phyloP scores from a whole-genome alignment of 2,113 vertebrate genomes.

The Pelecanoides urinatrix region DNA sequence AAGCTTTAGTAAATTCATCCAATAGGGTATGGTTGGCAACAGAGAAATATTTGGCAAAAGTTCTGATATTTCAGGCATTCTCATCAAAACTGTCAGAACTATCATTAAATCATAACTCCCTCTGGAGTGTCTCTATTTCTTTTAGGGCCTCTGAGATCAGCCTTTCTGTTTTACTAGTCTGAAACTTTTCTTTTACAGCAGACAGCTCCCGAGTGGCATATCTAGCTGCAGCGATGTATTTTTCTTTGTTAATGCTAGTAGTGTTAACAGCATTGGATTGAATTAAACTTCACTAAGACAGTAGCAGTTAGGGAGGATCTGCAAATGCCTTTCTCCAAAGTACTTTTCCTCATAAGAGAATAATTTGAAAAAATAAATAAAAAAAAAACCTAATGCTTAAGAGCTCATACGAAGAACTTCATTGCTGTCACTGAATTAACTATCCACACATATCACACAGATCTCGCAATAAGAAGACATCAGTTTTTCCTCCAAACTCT shows the following conservation, averaged over 20 bases:
- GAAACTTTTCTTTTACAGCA: neutral
- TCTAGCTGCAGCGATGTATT: neutral
- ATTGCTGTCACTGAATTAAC: neutral
- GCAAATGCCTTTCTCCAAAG: neutral
- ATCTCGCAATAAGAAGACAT: neutral
- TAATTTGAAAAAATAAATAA: neutral
- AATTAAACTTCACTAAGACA: neutral
- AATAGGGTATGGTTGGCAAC: neutral
- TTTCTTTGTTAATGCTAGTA: neutral
- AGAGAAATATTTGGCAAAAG: neutral
- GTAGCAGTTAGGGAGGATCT: neutral
- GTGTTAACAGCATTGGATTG: neutral
- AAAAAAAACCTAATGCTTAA: neutral
- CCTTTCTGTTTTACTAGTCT: neutral
- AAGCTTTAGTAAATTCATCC: neutral
- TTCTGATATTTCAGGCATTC: neutral
- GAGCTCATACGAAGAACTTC: neutral
- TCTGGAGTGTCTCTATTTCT: neutral
- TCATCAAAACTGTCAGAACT: neutral
- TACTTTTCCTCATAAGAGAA: neutral
- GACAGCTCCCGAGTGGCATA: neutral
- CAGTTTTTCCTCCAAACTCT: neutral
- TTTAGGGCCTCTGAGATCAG: neutral
- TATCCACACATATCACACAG: neutral
- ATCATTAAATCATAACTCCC: neutral